A percentile compares a stretch with the other conserved stretches of the same genome.
Evolutionary conservation across 1,140 invertebrate genomes (phyloP).

Genomic region (Pararge aegeria): DNA sequence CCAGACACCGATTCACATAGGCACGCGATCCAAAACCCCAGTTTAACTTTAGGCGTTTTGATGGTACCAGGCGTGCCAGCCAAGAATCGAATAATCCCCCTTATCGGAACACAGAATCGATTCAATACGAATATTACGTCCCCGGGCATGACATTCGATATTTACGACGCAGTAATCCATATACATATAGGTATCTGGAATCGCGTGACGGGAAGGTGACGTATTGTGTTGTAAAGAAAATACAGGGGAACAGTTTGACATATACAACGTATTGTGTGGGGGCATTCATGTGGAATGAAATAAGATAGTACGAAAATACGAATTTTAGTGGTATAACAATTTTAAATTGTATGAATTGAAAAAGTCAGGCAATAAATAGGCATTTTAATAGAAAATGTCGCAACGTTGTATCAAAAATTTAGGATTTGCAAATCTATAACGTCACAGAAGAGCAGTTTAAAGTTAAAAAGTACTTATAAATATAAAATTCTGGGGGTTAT

Average conservation of each 20-base stretch:
- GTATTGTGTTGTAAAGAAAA: slow-evolving; percentile 27
- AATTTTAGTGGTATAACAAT: too few species aligned
- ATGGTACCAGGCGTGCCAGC: slow-evolving; percentile 68
- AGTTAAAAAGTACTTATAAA: too few species aligned
- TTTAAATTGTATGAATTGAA: too few species aligned
- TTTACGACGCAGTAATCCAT: slow-evolving; percentile 72
- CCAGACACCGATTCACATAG: slow-evolving; percentile 39
- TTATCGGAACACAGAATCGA: slow-evolving; percentile 71
- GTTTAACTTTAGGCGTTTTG: slow-evolving; percentile 55
- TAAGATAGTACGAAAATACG: background rate
- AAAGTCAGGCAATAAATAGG: too few species aligned
- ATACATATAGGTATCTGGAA: slow-evolving; percentile 47
- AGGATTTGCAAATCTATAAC: too few species aligned
- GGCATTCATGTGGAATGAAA: background rate
- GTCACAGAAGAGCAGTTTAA: too few species aligned
- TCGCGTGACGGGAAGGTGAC: slow-evolving; percentile 57
- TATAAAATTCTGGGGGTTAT: too few species aligned
- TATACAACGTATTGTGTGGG: background rate
- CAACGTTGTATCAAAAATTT: too few species aligned
- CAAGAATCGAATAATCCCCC: slow-evolving; percentile 62
- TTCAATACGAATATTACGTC: slow-evolving; percentile 75
- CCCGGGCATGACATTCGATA: slow-evolving; percentile 72
- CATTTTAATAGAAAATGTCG: too few species aligned
- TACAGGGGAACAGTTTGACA: background rate
- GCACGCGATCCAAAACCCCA: slow-evolving; percentile 64